A percentile compares a stretch with the other conserved stretches of the same genome.
Evolutionary conservation across 2,888 invertebrate genomes (phyloP).

Genomic region (Aplocera efformata): DNA sequence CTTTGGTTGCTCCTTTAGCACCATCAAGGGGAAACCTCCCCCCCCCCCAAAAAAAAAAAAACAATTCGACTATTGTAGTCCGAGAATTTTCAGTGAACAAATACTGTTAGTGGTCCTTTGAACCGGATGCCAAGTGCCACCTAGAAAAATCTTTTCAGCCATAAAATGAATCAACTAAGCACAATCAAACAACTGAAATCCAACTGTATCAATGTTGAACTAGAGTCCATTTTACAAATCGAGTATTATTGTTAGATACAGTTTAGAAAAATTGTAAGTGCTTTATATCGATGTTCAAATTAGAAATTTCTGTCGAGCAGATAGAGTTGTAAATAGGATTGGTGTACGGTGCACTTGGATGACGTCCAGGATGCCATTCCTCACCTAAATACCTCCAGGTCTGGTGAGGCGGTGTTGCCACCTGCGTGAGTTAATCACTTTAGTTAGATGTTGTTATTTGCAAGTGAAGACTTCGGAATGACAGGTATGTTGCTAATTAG

Average conservation of each 20-base stretch:
- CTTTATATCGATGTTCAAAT: not conserved
- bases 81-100: not conserved
- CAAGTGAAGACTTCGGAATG: not conserved
- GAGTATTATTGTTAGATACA: not conserved
- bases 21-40: too few relatives aligned
- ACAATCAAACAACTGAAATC: not conserved
- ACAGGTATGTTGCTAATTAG: too few relatives aligned
- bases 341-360: constrained; percentile 42
- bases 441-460: constrained; percentile 27
- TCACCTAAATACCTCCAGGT: constrained; percentile 57
- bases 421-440: constrained; percentile 47
- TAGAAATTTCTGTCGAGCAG: not conserved
- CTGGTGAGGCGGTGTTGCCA: constrained; percentile 54
- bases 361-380: constrained; percentile 55
- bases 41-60: too few relatives aligned
- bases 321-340: constrained; percentile 29
- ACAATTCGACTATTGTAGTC: too few relatives aligned
- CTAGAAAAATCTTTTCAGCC: constrained; percentile 22
- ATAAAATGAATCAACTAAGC: constrained; percentile 15
- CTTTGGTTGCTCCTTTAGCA: too few relatives aligned
- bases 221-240: constrained; percentile 19
- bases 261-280: constrained; percentile 9
- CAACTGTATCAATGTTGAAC: not conserved
- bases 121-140: constrained; percentile 26
- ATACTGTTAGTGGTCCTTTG: constrained; percentile 17